phyloP scores from a whole-genome alignment of 1,140 invertebrate genomes.

The Bombus turneri region DNA sequence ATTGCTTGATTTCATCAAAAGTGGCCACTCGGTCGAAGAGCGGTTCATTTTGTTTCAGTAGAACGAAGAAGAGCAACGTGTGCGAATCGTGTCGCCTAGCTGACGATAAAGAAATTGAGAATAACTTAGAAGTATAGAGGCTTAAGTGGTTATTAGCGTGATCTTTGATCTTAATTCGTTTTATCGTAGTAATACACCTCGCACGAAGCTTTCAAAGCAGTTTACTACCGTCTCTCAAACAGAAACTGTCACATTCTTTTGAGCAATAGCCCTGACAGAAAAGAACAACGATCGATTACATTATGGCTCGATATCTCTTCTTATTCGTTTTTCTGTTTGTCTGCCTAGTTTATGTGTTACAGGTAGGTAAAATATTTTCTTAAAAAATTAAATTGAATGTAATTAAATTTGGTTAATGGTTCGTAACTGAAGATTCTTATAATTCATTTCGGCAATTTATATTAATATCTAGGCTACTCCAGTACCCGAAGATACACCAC shows the following conservation, averaged over 20 bases:
- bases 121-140: conserved; percentile 1
- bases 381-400: background rate
- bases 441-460: background rate
- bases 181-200: conserved; percentile 16
- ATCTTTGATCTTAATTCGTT: conserved; percentile 51
- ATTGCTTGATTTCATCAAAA: background rate
- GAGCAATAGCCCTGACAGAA: too few relatives aligned
- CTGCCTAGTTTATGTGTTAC: conserved; percentile 40
- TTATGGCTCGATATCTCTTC: conserved; percentile 63
- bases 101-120: conserved; percentile 5
- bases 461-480: conserved; percentile 18
- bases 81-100: background rate
- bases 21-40: background rate
- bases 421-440: background rate
- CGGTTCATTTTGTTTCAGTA: conserved; percentile 5
- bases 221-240: background rate
- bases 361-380: conserved; percentile 50
- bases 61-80: background rate
- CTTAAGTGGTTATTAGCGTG: conserved; percentile 35
- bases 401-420: background rate
- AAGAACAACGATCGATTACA: background rate
- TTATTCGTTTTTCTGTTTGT: conserved; percentile 45
- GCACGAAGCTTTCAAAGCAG: conserved; percentile 21
- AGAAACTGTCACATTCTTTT: background rate
- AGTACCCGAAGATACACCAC: background rate